Percentiles rank a stretch among this genome's conserved stretches.
Evolutionary conservation across 1,140 invertebrate genomes (phyloP).

Genomic region (Uloborus diversus): DNA sequence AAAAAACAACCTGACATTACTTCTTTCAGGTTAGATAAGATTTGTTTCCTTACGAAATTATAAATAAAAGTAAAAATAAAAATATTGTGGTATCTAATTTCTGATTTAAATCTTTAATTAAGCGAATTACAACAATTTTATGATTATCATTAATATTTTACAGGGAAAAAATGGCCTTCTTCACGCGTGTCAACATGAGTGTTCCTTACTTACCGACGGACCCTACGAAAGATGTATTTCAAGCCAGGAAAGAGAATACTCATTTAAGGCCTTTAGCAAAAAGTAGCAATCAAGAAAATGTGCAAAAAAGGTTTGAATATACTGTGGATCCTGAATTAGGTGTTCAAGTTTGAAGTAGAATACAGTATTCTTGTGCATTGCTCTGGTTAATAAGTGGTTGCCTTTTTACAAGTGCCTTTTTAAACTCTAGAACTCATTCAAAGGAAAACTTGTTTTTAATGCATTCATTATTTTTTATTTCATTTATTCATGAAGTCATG

Average conservation of each 20-base stretch:
- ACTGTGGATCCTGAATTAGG: slow-evolving; percentile 58
- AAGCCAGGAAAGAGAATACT: slow-evolving; percentile 2
- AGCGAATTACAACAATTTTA: too few relatives aligned
- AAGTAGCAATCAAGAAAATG: neutral
- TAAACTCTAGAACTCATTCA: slow-evolving; percentile 14
- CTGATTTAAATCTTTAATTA: neutral
- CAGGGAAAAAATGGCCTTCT: slow-evolving; percentile 96
- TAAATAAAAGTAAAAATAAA: neutral
- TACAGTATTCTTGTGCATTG: slow-evolving; percentile 25
- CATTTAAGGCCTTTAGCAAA: slow-evolving; percentile 8
- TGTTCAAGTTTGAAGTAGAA: slow-evolving; percentile 57
- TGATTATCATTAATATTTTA: slow-evolving; percentile 10
- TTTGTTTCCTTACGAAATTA: neutral
- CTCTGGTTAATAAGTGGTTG: neutral
- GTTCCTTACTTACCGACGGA: slow-evolving; percentile 43
- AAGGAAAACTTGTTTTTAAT: slow-evolving; percentile 24
- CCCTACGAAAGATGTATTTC: slow-evolving; percentile 16
- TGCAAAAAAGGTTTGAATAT: slow-evolving; percentile 56
- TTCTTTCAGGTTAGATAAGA: slow-evolving; percentile 85
- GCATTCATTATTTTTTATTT: slow-evolving; percentile 24
- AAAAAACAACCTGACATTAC: slow-evolving; percentile 88
- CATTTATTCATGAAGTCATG: slow-evolving; percentile 37
- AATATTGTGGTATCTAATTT: neutral
- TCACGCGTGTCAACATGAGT: slow-evolving; percentile 72
- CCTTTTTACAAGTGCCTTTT: slow-evolving; percentile 32